These are phyloP conservation scores for Conger conger DNA, from an alignment of 2,113 vertebrate genomes.

Conservation along the genomic window DNA sequence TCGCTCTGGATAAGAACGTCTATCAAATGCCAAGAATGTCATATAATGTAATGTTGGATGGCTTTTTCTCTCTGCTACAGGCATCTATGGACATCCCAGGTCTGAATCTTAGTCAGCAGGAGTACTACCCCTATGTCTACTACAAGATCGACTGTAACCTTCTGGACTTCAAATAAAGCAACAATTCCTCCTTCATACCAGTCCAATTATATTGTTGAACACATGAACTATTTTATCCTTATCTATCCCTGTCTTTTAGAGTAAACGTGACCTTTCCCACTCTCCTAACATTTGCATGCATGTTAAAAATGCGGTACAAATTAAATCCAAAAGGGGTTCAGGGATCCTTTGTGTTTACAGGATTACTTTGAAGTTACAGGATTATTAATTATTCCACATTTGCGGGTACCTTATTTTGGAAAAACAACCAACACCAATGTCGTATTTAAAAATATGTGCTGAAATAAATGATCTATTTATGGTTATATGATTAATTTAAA, in stretches of 20 bases:
- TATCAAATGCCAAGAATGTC: too few relatives aligned
- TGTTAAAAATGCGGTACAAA: background rate
- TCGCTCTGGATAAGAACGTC: too few relatives aligned
- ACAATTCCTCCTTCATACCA: background rate
- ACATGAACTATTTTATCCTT: background rate
- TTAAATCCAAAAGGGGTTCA: background rate
- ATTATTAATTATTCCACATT: background rate
- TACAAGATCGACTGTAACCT: conserved; percentile 99
- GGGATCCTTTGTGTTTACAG: background rate
- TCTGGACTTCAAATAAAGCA: conserved; percentile 89
- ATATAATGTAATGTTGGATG: background rate
- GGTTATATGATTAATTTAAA: background rate
- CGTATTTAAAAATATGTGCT: conserved; percentile 2
- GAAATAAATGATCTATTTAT: background rate
- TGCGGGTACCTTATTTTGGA: background rate
- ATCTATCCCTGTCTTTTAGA: background rate
- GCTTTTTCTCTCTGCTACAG: conserved; percentile 56
- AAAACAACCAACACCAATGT: background rate
- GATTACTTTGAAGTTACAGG: background rate
- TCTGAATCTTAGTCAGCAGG: conserved; percentile 95
- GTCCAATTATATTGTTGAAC: background rate
- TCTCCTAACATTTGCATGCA: background rate
- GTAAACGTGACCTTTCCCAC: background rate
- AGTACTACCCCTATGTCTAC: conserved; percentile 98
- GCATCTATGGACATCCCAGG: conserved; percentile 95